Evolutionary conservation across 2,797 vertebrate species (phyloP), one percentile per base, ranked within the genome.

Genomic region (Rhadinocentrus ornatus): DNA sequence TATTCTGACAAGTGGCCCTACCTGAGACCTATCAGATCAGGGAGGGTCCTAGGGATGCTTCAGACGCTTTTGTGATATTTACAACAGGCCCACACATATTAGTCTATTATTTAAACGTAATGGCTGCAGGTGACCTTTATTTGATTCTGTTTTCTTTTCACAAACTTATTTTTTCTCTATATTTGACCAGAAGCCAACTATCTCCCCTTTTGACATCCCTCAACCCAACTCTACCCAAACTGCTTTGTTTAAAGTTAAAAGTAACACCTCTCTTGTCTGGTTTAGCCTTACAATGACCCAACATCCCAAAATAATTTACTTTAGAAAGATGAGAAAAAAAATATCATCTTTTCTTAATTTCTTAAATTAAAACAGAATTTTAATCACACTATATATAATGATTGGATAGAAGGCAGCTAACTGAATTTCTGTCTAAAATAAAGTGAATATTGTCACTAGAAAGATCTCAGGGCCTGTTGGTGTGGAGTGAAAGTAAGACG

Each of bases 1-100:
- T 78, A 9, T 77, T 76, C 80, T 52, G 75, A 78, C 77, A 83
- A 69, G 59, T 88, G 85, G 75, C 71, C 61, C 83, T 67, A 86
- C 71, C 69, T 88, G 82, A 66, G 48, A 37, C 48, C 24, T 27
- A 9, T 74, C 34, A 65, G 63, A 53, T 63, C 46, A 71, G 73
- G 32, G 18, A 34, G 39, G 18, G 18, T 41, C 27, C 24, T 20
- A 26, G 54, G 35, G 12, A 50, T 15, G 55, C 15, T 41, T 62
- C 18, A 75, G 13, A 59, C 11, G 46, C 18, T 46, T 46, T n/a
- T 20, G 15, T 6, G 41, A 18, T 1, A 18, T 44, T 44, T 18
- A 26, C 4, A 62, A 64, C 2, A 46, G 18, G 4, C 32, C 10
- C 15, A n/a, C 10, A 52, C 41, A 55, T 61, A 26, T 29, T 16